Base-by-base conservation (phyloP, 2,113 vertebrate species). In the Copsychus sechellarum region DNA sequence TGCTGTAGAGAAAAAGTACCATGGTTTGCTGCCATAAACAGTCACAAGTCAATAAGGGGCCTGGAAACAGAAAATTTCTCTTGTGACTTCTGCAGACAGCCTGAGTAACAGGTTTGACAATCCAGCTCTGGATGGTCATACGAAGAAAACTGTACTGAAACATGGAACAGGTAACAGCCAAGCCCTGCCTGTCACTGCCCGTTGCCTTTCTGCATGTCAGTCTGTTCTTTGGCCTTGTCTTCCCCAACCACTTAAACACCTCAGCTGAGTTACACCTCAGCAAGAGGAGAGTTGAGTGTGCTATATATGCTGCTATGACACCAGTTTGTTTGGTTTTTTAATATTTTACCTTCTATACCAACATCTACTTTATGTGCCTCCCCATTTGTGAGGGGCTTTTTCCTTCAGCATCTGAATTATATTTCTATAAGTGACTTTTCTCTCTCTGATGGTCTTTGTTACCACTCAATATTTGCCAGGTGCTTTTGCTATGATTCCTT, bases 401-500 rank as follows among this genome's bases (percentile, higher is more conserved):
- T 18, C 12, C 26, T 78, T 62, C 26, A 6, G 40, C 21, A 26
- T 56, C 56, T 88, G 24, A 60, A 38, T 60, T 84, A 6, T 10
- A 3, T 42, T 86, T 81, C 31, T 78, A 0, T 25, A 61, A 45
- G 40, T 40, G 38, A 36, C 14, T 81, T 29, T 51, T 81, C 26
- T 38, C 19, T 53, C 12, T 77, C 14, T 58, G 21, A 6, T 51
- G 1, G 5, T 51, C 36, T 42, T 26, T 70, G 14, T 36, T 57
- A 5, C 43, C 21, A 12, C 21, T 72, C 54, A 31, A 0, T 42
- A 29, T 70, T 62, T 86, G 18, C 43, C 29, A 38, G 0, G 0
- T 74, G 67, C 43, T 66, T 81, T 54, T 78, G 34, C 60, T 42
- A 19, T 38, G 40, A 43, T 53, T 88, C 70, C 40, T 92, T 92